A percentile compares a stretch with the other conserved stretches of the same genome.
Conservation (phyloP, 2,797 vertebrate genomes). For the Sus cebifrons region DNA sequence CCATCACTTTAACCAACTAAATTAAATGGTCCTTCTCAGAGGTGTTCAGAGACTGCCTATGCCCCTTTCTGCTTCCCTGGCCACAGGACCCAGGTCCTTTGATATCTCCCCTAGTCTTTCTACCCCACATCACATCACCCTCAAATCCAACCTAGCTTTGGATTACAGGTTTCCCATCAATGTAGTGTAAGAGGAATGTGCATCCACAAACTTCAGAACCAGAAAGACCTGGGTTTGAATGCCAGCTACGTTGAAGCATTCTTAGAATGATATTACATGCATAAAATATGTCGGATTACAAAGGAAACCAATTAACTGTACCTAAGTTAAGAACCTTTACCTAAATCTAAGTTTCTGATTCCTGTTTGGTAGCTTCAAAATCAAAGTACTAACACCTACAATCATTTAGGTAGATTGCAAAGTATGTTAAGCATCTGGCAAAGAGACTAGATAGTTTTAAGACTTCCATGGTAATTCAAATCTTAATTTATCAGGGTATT, state of each 20-base stretch:
- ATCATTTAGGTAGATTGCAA: constrained; percentile 25
- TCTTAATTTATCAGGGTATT: constrained; percentile 43
- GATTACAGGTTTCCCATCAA: background rate
- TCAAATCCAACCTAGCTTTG: constrained; percentile 49
- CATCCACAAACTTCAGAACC: constrained; percentile 10
- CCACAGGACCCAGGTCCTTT: background rate
- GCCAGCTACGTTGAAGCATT: background rate
- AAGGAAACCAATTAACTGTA: constrained; percentile 45
- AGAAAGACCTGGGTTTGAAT: constrained; percentile 34
- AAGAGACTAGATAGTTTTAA: constrained; percentile 16
- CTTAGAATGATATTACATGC: constrained; percentile 43
- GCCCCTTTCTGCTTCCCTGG: background rate
- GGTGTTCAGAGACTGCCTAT: background rate
- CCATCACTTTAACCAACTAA: background rate
- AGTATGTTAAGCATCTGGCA: background rate
- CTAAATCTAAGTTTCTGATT: constrained; percentile 49
- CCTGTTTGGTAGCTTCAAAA: constrained; percentile 52
- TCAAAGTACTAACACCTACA: background rate
- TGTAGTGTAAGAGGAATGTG: background rate
- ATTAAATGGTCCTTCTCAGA: background rate
- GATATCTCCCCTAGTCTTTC: background rate
- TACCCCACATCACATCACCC: background rate
- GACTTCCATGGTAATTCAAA: constrained; percentile 1
- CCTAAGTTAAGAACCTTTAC: constrained; percentile 20
- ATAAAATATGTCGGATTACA: background rate